Evolutionary conservation across 1,140 invertebrate species (phyloP).

Genomic region (Sitophilus oryzae): DNA sequence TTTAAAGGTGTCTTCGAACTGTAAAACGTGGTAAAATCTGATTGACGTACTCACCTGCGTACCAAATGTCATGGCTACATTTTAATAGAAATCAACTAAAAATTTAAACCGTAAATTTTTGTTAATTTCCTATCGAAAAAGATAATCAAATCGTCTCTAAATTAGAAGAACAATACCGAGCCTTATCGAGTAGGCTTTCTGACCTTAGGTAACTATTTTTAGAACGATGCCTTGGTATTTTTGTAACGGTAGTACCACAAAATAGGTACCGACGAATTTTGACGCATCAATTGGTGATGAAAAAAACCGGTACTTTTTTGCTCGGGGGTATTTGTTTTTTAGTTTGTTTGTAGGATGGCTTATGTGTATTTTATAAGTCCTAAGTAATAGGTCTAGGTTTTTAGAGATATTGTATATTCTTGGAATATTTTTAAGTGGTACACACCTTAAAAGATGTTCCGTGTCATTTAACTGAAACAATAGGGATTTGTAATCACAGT

Average conservation of each 20-base stretch:
- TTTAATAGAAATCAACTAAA: constrained; percentile 5
- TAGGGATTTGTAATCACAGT: not conserved
- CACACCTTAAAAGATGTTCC: not conserved
- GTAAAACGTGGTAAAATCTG: not conserved
- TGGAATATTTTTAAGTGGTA: not conserved
- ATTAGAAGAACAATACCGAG: not conserved
- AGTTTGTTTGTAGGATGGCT: constrained; percentile 4
- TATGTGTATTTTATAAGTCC: not conserved
- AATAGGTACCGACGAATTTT: not conserved
- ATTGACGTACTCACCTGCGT: constrained; percentile 5
- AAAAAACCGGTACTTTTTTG: constrained; percentile 33
- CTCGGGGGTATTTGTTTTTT: constrained; percentile 19
- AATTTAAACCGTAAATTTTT: not conserved
- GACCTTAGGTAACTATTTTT: constrained; percentile 23
- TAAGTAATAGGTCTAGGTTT: no score
- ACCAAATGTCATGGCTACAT: constrained; percentile 12
- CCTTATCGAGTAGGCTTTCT: not conserved
- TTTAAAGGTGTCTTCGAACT: not conserved
- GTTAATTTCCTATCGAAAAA: not conserved
- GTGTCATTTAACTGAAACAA: not conserved
- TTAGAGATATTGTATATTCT: no score
- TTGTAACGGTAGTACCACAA: constrained; percentile 30
- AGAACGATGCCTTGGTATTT: constrained; percentile 27
- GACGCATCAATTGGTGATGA: constrained; percentile 5
- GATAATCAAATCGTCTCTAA: not conserved